These are phyloP conservation scores for Karalla daura DNA, from an alignment of 2,797 vertebrate genomes.

Conservation along the genomic window DNA sequence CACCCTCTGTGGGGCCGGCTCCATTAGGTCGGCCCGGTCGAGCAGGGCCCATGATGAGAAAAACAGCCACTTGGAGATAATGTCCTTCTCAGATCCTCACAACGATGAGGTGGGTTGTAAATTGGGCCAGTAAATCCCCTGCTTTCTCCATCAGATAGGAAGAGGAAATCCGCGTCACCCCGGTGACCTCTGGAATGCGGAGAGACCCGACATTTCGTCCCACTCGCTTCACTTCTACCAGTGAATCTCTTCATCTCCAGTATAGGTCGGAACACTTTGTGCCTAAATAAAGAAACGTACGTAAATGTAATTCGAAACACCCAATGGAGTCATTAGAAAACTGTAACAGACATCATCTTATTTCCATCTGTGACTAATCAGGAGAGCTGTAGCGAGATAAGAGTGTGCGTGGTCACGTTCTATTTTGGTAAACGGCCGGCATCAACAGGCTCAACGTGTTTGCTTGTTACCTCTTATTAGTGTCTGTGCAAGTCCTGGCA, in stretches of 20 bases:
- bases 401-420: neutral
- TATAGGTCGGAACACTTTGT: neutral
- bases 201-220: neutral
- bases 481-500: constrained; percentile 4
- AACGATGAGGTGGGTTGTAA: constrained; percentile 30
- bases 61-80: constrained; percentile 12
- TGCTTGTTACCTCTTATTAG: constrained; percentile 24
- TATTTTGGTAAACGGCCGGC: constrained; percentile 2
- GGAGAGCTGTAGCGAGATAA: neutral
- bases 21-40: constrained; percentile 10
- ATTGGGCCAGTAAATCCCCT: constrained; percentile 36
- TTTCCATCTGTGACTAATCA: neutral
- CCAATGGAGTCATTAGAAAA: neutral
- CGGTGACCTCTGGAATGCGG: constrained; percentile 45
- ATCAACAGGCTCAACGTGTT: neutral
- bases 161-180: constrained; percentile 60
- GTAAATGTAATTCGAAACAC: neutral
- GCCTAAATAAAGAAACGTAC: too few species aligned
- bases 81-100: constrained; percentile 15
- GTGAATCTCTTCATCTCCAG: neutral
- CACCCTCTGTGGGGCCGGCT: neutral
- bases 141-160: constrained; percentile 56
- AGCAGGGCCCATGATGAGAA: constrained; percentile 9
- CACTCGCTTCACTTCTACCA: neutral
- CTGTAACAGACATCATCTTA: neutral